Conservation (phyloP, 2,797 vertebrate species). For the Aplochiton taeniatus region DNA sequence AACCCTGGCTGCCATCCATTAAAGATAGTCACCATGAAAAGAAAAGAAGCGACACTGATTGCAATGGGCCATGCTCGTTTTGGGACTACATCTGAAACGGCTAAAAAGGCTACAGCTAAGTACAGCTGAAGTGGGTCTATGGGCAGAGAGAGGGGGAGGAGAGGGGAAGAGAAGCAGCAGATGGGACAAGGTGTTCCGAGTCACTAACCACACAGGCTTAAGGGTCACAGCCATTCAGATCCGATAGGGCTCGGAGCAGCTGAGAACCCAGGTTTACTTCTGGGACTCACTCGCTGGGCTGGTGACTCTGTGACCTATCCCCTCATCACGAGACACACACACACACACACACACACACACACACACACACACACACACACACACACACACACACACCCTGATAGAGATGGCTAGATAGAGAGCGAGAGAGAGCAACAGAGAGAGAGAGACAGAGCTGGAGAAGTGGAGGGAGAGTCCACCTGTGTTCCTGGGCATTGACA, state of each 20-base stretch:
- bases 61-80: neutral
- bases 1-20: constrained; percentile 26
- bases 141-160: constrained; percentile 17
- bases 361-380: no score
- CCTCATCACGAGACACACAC: constrained; percentile 35
- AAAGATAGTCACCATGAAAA: constrained; percentile 11
- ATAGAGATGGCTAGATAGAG: no score
- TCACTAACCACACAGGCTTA: constrained; percentile 45
- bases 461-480: constrained; percentile 15
- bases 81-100: no score
- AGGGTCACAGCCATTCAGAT: constrained; percentile 52
- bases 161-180: constrained; percentile 27
- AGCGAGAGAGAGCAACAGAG: constrained; percentile 25
- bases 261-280: constrained; percentile 54
- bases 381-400: no score
- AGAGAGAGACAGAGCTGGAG: constrained; percentile 7
- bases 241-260: constrained; percentile 48
- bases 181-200: constrained; percentile 53
- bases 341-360: no score
- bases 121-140: constrained; percentile 13
- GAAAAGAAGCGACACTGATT: constrained; percentile 25
- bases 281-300: constrained; percentile 36
- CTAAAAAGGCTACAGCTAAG: no score
- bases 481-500: constrained; percentile 53
- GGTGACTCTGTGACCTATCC: constrained; percentile 52